phyloP scores from a whole-genome alignment of 2,113 vertebrate species.

The Osmerus mordax region DNA sequence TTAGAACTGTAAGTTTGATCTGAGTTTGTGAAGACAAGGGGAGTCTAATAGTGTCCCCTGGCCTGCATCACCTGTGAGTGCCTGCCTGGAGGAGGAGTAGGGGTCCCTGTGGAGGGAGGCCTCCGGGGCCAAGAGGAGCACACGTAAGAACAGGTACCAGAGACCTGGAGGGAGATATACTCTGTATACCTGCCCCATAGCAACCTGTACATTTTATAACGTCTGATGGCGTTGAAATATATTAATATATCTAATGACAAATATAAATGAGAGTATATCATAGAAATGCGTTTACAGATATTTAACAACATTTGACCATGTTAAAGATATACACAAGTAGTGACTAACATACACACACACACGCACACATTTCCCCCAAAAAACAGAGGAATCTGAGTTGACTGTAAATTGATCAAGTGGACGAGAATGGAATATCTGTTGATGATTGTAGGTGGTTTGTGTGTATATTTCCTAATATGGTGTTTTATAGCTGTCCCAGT shows the following conservation, averaged over 20 bases:
- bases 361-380: not conserved
- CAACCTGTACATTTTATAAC: no score
- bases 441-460: not conserved
- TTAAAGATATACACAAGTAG: no score
- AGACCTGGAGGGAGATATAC: no score
- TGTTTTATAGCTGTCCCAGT: not conserved
- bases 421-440: not conserved
- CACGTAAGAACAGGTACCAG: no score
- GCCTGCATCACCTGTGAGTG: no score
- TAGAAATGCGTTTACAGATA: not conserved
- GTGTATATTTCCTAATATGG: not conserved
- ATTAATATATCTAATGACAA: not conserved
- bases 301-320: not conserved
- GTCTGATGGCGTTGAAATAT: not conserved
- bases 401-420: not conserved
- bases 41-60: no score
- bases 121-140: no score
- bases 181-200: no score
- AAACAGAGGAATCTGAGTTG: not conserved
- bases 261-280: not conserved
- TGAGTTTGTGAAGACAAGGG: no score
- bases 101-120: no score
- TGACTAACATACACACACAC: conserved; percentile 29
- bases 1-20: no score
- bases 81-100: no score